A percentile compares a stretch with the other conserved stretches of the same genome.
Evolutionary conservation across 1,140 invertebrate genomes (phyloP).

Genomic region (Pteromalus puparum): DNA sequence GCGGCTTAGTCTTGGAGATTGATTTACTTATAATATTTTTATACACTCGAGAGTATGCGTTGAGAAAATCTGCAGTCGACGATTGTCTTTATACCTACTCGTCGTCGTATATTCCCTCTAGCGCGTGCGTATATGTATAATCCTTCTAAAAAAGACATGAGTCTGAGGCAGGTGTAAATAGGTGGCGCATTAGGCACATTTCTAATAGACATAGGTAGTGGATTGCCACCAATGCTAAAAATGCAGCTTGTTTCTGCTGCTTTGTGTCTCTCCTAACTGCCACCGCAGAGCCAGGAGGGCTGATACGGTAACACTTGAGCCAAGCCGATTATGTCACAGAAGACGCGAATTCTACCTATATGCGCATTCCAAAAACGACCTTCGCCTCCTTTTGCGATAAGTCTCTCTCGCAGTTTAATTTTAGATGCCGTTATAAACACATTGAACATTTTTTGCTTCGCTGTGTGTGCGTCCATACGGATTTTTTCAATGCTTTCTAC

Average conservation of each 20-base stretch:
- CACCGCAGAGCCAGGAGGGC: not conserved
- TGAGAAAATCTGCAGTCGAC: not conserved
- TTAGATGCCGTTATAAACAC: not conserved
- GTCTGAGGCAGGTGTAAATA: too few species aligned
- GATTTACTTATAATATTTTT: slow-evolving; percentile 20
- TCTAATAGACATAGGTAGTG: too few species aligned
- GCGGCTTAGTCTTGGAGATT: not conserved
- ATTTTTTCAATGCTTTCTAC: too few species aligned
- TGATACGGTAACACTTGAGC: not conserved
- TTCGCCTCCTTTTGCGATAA: slow-evolving; percentile 7
- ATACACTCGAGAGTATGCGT: not conserved
- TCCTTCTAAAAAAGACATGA: too few species aligned
- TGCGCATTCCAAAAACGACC: not conserved
- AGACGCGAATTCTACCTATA: not conserved
- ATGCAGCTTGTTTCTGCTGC: too few species aligned
- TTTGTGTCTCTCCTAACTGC: too few species aligned
- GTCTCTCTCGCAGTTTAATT: not conserved
- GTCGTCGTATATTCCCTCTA: too few species aligned
- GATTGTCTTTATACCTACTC: not conserved
- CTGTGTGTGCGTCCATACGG: too few species aligned
- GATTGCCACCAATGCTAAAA: too few species aligned
- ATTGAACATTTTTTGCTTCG: not conserved
- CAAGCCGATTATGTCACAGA: slow-evolving; percentile 1
- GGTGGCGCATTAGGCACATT: too few species aligned
- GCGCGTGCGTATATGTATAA: too few species aligned